Evolutionary conservation across 1,140 invertebrate genomes (phyloP).

Genomic region (Potamilus streckersoni): DNA sequence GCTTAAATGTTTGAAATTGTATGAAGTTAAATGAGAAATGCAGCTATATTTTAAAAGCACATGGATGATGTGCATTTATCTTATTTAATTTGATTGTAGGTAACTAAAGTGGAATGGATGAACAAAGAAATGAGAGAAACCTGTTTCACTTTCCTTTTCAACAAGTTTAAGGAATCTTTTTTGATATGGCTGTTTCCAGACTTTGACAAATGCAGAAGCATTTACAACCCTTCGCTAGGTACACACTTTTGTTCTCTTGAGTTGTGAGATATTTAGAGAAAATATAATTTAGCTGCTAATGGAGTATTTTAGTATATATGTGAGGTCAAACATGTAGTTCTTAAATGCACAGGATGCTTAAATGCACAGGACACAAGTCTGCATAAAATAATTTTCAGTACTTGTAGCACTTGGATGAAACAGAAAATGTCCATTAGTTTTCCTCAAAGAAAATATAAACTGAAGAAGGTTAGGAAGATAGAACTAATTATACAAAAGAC

Average conservation of each 20-base stretch:
- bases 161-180: conserved; percentile 92
- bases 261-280: too few relatives aligned
- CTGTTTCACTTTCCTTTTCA: conserved; percentile 89
- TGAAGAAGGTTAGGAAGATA: too few relatives aligned
- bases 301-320: too few relatives aligned
- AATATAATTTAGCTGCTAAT: too few relatives aligned
- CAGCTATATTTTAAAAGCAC: too few relatives aligned
- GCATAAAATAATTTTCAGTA: not conserved
- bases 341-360: not conserved
- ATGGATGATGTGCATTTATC: too few relatives aligned
- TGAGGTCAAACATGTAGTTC: not conserved
- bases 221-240: conserved; percentile 90
- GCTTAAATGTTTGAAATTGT: not conserved
- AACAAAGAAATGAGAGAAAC: conserved; percentile 73
- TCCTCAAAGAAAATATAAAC: too few relatives aligned
- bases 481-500: too few relatives aligned
- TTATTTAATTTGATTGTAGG: conserved; percentile 43
- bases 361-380: not conserved
- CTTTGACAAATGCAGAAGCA: conserved; percentile 84
- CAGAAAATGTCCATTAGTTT: too few relatives aligned
- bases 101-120: conserved; percentile 91
- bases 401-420: not conserved
- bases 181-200: conserved; percentile 90
- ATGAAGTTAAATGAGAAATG: too few relatives aligned
- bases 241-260: conserved; percentile 35